phyloP scores from a whole-genome alignment of 2,888 invertebrate species.

The Hedychridium roseum region DNA sequence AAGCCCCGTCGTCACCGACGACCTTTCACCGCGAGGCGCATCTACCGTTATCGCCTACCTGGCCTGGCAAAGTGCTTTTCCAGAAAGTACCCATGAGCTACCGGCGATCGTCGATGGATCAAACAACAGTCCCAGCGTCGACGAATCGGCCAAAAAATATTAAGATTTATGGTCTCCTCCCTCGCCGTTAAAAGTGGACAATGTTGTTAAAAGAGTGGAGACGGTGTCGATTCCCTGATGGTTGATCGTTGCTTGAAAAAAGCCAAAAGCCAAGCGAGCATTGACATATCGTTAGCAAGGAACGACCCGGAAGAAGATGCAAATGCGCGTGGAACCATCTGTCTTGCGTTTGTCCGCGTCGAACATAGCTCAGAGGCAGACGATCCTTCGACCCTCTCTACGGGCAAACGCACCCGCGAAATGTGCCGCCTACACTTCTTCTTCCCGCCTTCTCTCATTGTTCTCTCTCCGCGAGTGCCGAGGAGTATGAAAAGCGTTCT shows the following conservation, averaged over 20 bases:
- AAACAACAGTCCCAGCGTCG: too few species aligned
- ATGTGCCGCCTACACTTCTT: constrained; percentile 15
- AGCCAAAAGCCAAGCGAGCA: too few species aligned
- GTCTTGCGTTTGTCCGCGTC: constrained; percentile 23
- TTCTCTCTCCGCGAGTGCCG: constrained; percentile 10
- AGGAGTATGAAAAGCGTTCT: constrained; percentile 14
- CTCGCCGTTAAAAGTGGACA: too few species aligned
- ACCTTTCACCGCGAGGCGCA: constrained; percentile 44
- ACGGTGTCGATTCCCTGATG: too few species aligned
- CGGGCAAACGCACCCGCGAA: constrained; percentile 15
- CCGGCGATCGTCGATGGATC: constrained; percentile 26
- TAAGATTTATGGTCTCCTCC: too few species aligned
- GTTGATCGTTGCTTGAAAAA: too few species aligned
- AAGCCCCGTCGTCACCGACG: constrained; percentile 36
- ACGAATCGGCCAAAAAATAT: too few species aligned
- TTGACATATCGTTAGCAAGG: too few species aligned
- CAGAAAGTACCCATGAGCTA: constrained; percentile 25
- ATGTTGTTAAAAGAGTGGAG: too few species aligned
- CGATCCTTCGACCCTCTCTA: too few species aligned
- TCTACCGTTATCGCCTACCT: constrained; percentile 46
- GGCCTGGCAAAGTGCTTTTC: constrained; percentile 30
- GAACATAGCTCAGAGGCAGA: constrained; percentile 25
- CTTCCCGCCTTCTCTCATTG: constrained; percentile 17
- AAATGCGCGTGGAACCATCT: constrained; percentile 9
- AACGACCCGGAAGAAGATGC: too few species aligned